Percentiles rank a stretch among this genome's conserved stretches.
These are phyloP conservation scores for Enteromius fasciolatus DNA, from an alignment of 2,797 vertebrate species.

Conservation along the genomic window DNA sequence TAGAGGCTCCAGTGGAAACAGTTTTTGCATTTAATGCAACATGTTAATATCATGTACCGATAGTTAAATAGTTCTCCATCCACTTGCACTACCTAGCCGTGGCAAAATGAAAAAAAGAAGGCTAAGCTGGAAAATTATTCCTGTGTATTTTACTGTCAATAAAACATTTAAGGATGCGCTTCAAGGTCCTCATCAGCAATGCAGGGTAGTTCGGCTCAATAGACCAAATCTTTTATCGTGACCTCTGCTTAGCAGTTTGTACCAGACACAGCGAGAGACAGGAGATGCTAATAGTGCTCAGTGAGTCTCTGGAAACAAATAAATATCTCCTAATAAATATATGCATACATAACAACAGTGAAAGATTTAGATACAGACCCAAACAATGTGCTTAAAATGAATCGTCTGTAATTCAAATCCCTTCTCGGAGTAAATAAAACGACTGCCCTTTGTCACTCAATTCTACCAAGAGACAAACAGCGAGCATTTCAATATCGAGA, in stretches of 20 bases:
- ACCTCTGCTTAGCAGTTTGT: background rate
- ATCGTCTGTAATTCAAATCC: background rate
- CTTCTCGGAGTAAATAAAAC: background rate
- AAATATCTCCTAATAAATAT: background rate
- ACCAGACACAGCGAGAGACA: background rate
- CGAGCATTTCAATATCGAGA: conserved; percentile 11
- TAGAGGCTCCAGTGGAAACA: conserved; percentile 8
- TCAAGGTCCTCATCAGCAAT: conserved; percentile 10
- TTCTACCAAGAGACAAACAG: conserved; percentile 15
- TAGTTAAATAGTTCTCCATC: background rate
- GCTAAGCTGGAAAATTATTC: background rate
- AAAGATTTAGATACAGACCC: background rate
- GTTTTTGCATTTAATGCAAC: conserved; percentile 6
- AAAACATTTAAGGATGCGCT: conserved; percentile 15
- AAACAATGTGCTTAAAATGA: background rate
- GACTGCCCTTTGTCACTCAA: background rate
- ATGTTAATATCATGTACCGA: background rate
- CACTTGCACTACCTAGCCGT: background rate
- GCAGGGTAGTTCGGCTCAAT: background rate
- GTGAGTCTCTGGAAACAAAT: background rate
- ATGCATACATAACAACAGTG: background rate
- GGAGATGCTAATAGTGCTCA: background rate
- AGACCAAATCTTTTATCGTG: conserved; percentile 17
- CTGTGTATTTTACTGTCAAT: conserved; percentile 8
- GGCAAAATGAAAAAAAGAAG: background rate